Conservation (phyloP, 2,888 invertebrate genomes). For the Sclerodermus sp. region DNA sequence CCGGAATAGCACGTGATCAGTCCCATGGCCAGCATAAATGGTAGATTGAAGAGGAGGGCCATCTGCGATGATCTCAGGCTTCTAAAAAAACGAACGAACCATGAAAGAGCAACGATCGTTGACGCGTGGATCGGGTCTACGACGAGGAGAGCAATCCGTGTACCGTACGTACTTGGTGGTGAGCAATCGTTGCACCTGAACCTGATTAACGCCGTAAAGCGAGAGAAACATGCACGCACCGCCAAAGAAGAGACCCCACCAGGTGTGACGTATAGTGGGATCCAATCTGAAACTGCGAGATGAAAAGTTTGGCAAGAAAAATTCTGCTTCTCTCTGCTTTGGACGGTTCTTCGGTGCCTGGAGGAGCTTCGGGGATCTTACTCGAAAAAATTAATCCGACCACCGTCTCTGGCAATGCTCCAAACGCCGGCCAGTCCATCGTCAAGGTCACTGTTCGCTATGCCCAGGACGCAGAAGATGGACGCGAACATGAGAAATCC, state of each 20-base stretch:
- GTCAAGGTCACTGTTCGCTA: slow-evolving; percentile 66
- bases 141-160: too few relatives aligned
- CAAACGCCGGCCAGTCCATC: slow-evolving; percentile 74
- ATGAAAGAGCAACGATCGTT: too few relatives aligned
- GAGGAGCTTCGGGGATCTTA: slow-evolving; percentile 58
- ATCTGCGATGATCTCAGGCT: slow-evolving; percentile 67
- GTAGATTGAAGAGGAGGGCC: slow-evolving; percentile 78
- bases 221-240: slow-evolving; percentile 76
- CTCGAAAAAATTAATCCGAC: slow-evolving; percentile 71
- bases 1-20: slow-evolving; percentile 70
- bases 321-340: too few relatives aligned
- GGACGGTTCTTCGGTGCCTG: too few relatives aligned
- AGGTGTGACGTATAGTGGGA: slow-evolving; percentile 79
- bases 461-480: slow-evolving; percentile 74
- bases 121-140: too few relatives aligned
- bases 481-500: slow-evolving; percentile 83
- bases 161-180: slow-evolving; percentile 68
- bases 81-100: too few relatives aligned
- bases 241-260: slow-evolving; percentile 77
- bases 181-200: slow-evolving; percentile 75
- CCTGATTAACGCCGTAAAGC: slow-evolving; percentile 84
- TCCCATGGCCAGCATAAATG: slow-evolving; percentile 72
- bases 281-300: slow-evolving; percentile 70
- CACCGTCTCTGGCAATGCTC: slow-evolving; percentile 67
- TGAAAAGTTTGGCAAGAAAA: too few relatives aligned